These are phyloP conservation scores for Lineus longissimus DNA, from an alignment of 1,140 invertebrate species.

Conservation along the genomic window DNA sequence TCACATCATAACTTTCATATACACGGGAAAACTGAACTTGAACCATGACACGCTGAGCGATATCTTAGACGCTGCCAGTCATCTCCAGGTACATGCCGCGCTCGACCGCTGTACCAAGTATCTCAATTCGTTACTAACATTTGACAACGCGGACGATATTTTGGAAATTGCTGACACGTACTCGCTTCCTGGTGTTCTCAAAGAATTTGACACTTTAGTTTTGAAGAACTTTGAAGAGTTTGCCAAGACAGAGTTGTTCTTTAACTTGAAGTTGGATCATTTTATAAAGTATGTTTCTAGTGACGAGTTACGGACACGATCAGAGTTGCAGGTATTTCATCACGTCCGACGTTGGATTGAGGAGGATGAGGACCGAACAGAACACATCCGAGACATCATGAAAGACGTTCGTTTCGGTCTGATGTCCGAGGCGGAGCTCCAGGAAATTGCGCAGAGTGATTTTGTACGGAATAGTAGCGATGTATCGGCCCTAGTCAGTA, in stretches of 20 bases:
- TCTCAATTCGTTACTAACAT: conserved; percentile 45
- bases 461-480: conserved; percentile 36
- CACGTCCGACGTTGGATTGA: conserved; percentile 43
- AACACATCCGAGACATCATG: conserved; percentile 14
- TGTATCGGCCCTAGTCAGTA: conserved; percentile 29
- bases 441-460: conserved; percentile 34
- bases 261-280: conserved; percentile 35
- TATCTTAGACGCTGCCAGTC: conserved; percentile 50
- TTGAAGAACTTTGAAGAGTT: conserved; percentile 45
- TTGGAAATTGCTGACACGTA: conserved; percentile 48
- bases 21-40: conserved; percentile 65
- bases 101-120: conserved; percentile 48
- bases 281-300: conserved; percentile 36
- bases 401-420: conserved; percentile 41
- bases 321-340: conserved; percentile 61
- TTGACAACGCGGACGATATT: conserved; percentile 47
- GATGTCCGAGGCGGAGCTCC: conserved; percentile 42
- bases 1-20: conserved; percentile 85
- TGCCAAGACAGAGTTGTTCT: conserved; percentile 37
- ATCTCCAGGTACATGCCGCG: conserved; percentile 37
- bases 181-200: conserved; percentile 39
- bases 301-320: conserved; percentile 32
- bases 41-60: conserved; percentile 46
- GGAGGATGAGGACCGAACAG: conserved; percentile 23
- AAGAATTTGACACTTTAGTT: conserved; percentile 44